These are phyloP conservation scores for Paramormyrops hopkinsi DNA, from an alignment of 2,797 vertebrate genomes.

Conservation along the genomic window DNA sequence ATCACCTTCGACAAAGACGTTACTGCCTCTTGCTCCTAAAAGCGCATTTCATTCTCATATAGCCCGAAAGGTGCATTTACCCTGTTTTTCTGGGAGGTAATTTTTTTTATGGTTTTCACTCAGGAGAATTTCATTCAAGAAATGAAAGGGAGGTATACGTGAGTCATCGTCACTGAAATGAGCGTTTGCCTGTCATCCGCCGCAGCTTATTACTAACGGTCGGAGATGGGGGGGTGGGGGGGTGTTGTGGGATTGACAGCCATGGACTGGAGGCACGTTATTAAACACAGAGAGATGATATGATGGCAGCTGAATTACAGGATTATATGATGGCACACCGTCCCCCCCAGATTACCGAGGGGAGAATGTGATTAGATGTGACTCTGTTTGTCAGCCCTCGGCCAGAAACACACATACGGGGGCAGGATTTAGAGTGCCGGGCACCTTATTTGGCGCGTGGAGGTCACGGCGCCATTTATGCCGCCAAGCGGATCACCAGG, in stretches of 20 bases:
- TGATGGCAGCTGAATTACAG: not conserved
- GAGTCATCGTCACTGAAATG: conserved; percentile 18
- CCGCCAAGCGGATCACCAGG: not conserved
- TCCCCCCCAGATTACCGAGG: conserved; percentile 15
- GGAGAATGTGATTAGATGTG: not conserved
- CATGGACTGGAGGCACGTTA: conserved; percentile 25
- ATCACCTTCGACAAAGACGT: not conserved
- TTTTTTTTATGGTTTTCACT: not conserved
- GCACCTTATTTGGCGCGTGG: not conserved
- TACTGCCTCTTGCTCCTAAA: not conserved
- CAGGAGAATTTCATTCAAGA: not conserved
- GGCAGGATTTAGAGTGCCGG: not conserved
- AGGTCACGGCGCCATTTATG: not conserved
- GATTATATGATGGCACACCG: conserved; percentile 5
- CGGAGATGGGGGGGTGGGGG: conserved; percentile 23
- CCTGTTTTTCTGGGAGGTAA: not conserved
- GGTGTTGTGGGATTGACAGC: conserved; percentile 30
- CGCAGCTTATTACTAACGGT: conserved; percentile 31
- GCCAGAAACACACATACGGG: not conserved
- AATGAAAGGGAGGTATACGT: not conserved
- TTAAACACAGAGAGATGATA: conserved; percentile 23
- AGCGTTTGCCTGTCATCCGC: conserved; percentile 13
- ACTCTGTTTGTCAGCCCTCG: conserved; percentile 15
- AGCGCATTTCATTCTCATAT: not conserved
- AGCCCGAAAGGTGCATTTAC: not conserved